Evolutionary conservation across 2,888 invertebrate species (phyloP).

Genomic region (Ryuthela nishihirai): DNA sequence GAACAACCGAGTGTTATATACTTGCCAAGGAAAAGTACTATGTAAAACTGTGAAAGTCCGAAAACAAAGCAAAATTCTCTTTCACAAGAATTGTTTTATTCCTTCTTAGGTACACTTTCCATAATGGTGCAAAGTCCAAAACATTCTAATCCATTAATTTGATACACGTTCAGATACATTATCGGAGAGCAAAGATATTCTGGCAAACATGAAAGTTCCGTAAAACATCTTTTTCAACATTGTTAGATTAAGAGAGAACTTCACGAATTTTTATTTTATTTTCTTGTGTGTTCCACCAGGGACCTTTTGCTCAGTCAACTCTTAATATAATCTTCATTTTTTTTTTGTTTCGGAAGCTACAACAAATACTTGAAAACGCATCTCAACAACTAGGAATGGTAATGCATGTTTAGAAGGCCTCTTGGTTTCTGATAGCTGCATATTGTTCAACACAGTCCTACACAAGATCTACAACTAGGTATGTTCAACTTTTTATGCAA

Average conservation of each 20-base stretch:
- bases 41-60: too few relatives aligned
- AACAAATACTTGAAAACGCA: conserved; percentile 30
- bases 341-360: conserved; percentile 10
- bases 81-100: conserved; percentile 39
- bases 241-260: too few relatives aligned
- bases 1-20: too few relatives aligned
- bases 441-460: conserved; percentile 26
- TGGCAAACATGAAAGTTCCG: background rate
- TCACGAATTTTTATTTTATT: too few relatives aligned
- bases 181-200: background rate
- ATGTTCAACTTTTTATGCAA: conserved; percentile 12
- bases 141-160: conserved; percentile 33
- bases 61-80: background rate
- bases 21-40: too few relatives aligned
- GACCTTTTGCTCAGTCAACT: too few relatives aligned
- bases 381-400: conserved; percentile 36
- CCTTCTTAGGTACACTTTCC: conserved; percentile 35
- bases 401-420: conserved; percentile 33
- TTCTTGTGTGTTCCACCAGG: too few relatives aligned
- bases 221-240: too few relatives aligned
- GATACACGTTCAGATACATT: conserved; percentile 32
- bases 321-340: conserved; percentile 4
- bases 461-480: conserved; percentile 25
- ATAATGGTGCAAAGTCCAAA: conserved; percentile 38
- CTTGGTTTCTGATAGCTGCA: conserved; percentile 33